phyloP scores from a whole-genome alignment of 2,113 vertebrate genomes.

The Mus spicilegus region DNA sequence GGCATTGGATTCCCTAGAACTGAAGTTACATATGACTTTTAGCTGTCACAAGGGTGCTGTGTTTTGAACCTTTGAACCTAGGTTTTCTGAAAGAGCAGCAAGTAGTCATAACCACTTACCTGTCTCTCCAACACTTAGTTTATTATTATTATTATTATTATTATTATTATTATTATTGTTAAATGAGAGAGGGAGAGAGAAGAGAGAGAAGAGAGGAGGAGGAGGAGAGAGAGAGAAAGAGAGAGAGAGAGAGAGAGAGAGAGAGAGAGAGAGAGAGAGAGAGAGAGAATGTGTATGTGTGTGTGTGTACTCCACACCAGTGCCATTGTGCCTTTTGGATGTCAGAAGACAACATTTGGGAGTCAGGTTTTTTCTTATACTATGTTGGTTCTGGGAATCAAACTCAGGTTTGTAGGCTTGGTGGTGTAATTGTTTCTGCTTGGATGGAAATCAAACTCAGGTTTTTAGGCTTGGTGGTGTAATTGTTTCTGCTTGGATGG shows the following conservation, averaged over 20 bases:
- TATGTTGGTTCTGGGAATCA: background rate
- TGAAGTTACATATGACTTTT: background rate
- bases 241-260: no score
- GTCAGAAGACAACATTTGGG: background rate
- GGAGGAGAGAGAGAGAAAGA: no score
- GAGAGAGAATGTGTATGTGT: background rate
- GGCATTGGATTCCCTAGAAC: no score
- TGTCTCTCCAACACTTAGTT: background rate
- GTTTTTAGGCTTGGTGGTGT: background rate
- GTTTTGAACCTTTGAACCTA: background rate
- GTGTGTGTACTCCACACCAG: background rate
- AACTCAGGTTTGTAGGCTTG: background rate
- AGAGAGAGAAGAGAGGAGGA: no score
- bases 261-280: no score
- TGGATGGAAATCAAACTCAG: background rate
- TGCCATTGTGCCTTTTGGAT: background rate
- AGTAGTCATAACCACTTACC: background rate
- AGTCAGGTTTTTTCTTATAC: background rate
- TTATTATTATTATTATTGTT: background rate
- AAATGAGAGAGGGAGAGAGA: background rate
- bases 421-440: no score
- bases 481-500: no score
- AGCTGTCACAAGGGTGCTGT: background rate
- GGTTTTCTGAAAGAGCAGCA: background rate
- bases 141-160: background rate